Evolutionary conservation across 2,797 vertebrate species (phyloP).

Genomic region (Acanthornis magna): DNA sequence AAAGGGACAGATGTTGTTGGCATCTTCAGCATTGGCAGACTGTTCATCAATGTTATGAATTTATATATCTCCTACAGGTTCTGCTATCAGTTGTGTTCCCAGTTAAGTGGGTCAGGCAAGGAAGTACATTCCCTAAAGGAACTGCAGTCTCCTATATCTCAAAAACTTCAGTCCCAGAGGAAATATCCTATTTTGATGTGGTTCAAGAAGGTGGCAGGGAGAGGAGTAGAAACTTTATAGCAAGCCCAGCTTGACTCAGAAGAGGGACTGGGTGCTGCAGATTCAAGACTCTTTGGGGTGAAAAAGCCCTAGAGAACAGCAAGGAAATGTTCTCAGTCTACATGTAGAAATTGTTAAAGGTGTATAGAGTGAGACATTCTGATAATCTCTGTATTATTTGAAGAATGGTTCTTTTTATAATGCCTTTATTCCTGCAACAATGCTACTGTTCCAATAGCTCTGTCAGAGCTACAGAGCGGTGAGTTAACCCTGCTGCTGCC

Average conservation of each 20-base stretch:
- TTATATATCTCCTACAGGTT: neutral
- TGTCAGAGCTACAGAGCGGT: neutral
- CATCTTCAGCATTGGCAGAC: neutral
- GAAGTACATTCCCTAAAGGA: neutral
- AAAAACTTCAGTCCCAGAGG: neutral
- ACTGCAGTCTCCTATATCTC: neutral
- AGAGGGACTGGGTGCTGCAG: neutral
- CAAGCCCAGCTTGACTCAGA: neutral
- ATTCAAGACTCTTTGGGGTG: neutral
- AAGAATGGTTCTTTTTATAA: neutral
- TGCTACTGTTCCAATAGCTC: constrained; percentile 11
- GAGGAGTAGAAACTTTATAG: neutral
- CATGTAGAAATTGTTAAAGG: neutral
- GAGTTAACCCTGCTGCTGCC: constrained; percentile 16
- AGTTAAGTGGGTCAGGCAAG: neutral
- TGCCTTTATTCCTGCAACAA: constrained; percentile 24
- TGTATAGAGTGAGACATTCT: neutral
- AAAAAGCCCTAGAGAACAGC: neutral
- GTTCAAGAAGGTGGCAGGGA: neutral
- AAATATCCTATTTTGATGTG: neutral
- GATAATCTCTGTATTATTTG: constrained; percentile 3
- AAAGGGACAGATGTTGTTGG: neutral
- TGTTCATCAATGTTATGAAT: neutral
- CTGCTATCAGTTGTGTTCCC: neutral
- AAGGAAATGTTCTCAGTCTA: neutral